Evolutionary conservation across 2,113 vertebrate species (phyloP).

Genomic region (Sturnira hondurensis): DNA sequence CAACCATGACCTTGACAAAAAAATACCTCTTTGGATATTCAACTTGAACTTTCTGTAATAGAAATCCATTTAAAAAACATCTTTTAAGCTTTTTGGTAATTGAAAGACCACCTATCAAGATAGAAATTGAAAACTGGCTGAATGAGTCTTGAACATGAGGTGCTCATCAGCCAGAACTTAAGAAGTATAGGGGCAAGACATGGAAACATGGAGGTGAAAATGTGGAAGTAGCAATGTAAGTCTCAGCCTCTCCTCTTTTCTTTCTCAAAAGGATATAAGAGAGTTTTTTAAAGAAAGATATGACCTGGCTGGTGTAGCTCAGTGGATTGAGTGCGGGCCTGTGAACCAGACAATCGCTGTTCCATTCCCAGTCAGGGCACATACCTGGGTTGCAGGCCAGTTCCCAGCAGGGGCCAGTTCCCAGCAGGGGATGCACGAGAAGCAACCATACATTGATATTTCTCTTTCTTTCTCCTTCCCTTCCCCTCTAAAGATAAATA

Average conservation of each 20-base stretch:
- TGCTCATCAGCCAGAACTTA: neutral
- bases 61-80: neutral
- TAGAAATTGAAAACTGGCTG: neutral
- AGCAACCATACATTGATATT: no score
- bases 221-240: neutral
- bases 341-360: no score
- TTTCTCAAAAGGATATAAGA: neutral
- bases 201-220: neutral
- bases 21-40: neutral
- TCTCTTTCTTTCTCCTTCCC: no score
- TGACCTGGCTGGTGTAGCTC: no score
- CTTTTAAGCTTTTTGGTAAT: neutral
- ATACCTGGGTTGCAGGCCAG: no score
- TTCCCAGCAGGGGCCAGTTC: no score
- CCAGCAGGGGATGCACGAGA: no score
- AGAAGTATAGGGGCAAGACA: neutral
- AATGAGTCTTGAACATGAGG: neutral
- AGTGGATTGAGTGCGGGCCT: no score
- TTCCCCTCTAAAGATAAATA: no score
- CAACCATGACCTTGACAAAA: neutral
- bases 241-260: neutral
- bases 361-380: no score
- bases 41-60: neutral
- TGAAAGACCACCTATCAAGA: neutral
- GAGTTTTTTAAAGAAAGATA: neutral